Evolutionary conservation across 2,797 vertebrate genomes (phyloP).

Genomic region (Fratercula arctica): DNA sequence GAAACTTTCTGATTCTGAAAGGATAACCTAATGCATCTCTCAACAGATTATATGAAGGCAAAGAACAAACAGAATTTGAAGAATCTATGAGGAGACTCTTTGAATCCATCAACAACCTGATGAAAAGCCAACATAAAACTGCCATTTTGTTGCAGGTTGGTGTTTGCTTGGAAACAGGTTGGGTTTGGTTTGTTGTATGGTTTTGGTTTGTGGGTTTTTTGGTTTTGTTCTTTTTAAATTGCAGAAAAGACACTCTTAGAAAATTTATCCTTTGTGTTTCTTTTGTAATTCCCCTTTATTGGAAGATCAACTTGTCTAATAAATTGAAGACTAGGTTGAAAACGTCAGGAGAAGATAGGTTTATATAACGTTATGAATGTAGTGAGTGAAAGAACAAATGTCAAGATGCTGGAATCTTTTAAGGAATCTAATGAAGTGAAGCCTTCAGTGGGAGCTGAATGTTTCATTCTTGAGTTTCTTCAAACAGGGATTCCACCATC

Average conservation of each 20-base stretch:
- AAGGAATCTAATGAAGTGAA: background rate
- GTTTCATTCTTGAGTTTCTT: background rate
- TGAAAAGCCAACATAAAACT: conserved; percentile 90
- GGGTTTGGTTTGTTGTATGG: background rate
- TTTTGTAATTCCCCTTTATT: background rate
- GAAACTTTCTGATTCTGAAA: background rate
- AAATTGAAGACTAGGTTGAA: background rate
- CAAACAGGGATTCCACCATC: background rate
- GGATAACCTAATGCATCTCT: conserved; percentile 34
- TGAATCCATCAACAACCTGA: conserved; percentile 96
- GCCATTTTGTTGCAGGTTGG: conserved; percentile 91
- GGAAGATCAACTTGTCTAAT: background rate
- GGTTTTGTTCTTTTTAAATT: background rate
- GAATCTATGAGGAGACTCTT: conserved; percentile 93
- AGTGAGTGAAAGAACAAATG: background rate
- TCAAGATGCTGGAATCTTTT: background rate
- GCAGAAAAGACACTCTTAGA: background rate
- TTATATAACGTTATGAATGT: background rate
- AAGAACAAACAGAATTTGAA: conserved; percentile 95
- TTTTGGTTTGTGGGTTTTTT: background rate
- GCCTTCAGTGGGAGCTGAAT: background rate
- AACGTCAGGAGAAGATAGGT: background rate
- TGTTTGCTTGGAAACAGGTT: background rate
- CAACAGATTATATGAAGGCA: conserved; percentile 92
- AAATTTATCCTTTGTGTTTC: background rate